Evolutionary conservation across 2,888 invertebrate species (phyloP), one percentile per base, ranked within the genome.

Genomic region (Megaustenia siamemsis): DNA sequence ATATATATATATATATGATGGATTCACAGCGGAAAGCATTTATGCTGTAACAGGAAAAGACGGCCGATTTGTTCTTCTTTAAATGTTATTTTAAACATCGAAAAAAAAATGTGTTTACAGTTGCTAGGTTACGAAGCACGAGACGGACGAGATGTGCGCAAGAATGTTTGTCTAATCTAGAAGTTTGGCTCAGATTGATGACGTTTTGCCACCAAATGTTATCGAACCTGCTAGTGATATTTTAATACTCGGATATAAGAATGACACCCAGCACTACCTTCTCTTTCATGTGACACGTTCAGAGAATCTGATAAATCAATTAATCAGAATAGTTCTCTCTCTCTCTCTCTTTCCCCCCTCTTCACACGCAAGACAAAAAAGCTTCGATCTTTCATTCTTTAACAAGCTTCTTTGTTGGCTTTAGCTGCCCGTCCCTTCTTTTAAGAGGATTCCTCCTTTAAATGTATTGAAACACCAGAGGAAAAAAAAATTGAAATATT

Each of bases 131-230:
- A 8, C 5, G 15, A 63, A 63, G 63, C 63, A 63, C n/a, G n/a
- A n/a, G n/a, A n/a, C n/a, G n/a, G n/a, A n/a, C n/a, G n/a, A n/a
- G n/a, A n/a, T n/a, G n/a, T n/a, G n/a, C n/a, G n/a, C n/a, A n/a
- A n/a, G n/a, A n/a, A n/a, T n/a, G n/a, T n/a, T 32, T 63, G 63
- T 63, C 60, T 60, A 28, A 60, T 60, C 60, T 60, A 60, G 60
- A 60, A n/a, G n/a, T 60, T 60, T 56, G 24, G n/a, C 60, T 15
- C 63, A 12, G 63, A 2, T 10, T 63, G 32, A 63, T 32, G 28
- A 15, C 4, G 63, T 63, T 63, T 28, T 28, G 63, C 1, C 63
- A 32, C 8, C 10, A 12, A 12, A 63, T 28, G 32, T 63, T 63
- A 15, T 63, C 32, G 15, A 15, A 21, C 15, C 32, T 32, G 10